These are phyloP conservation scores for Rhagonycha fulva DNA, from an alignment of 2,888 invertebrate genomes.

Conservation along the genomic window DNA sequence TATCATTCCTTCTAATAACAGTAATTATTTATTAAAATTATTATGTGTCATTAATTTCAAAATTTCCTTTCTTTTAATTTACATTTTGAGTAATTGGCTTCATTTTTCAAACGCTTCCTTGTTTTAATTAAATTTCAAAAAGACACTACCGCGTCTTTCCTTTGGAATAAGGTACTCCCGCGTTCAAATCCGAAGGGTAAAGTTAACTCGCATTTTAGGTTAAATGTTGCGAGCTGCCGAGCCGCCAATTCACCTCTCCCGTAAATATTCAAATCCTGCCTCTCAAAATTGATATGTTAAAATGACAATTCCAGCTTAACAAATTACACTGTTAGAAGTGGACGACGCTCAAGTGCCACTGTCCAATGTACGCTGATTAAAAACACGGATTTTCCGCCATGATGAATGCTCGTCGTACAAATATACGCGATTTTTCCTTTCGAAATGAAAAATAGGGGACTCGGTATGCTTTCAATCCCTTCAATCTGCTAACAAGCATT, in stretches of 20 bases:
- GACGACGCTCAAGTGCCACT: neutral
- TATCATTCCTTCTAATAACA: slow-evolving; percentile 26
- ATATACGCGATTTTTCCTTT: neutral
- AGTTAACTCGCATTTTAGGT: too few relatives aligned
- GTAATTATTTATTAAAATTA: slow-evolving; percentile 19
- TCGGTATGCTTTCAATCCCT: neutral
- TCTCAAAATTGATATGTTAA: neutral
- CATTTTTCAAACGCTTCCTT: neutral
- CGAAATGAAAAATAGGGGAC: neutral
- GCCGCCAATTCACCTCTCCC: too few relatives aligned
- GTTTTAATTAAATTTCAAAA: neutral
- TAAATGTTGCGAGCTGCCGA: too few relatives aligned
- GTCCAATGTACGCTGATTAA: neutral
- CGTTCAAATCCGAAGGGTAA: too few relatives aligned
- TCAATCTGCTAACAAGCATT: neutral
- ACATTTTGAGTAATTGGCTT: slow-evolving; percentile 16
- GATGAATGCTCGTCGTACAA: neutral
- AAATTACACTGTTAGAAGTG: neutral
- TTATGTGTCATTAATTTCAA: neutral
- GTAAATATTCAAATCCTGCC: neutral
- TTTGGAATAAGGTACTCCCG: too few relatives aligned
- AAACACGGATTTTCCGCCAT: neutral
- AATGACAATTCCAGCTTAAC: neutral
- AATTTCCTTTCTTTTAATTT: slow-evolving; percentile 6
- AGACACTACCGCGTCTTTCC: neutral